Base-by-base conservation (phyloP, 2,888 invertebrate genomes). In the Andrena trimmerana region DNA sequence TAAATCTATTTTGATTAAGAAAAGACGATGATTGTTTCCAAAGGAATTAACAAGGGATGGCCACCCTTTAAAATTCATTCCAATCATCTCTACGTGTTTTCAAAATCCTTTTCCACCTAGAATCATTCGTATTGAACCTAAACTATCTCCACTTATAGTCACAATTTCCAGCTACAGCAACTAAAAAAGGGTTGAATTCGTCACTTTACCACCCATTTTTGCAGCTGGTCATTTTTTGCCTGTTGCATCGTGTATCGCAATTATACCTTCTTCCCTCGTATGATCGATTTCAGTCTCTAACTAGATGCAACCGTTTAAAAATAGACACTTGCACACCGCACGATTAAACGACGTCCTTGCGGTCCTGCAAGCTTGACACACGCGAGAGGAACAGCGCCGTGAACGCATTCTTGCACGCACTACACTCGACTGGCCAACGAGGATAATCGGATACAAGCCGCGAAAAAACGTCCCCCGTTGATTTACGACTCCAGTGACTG, bases 371-470 rank as follows among this genome's bases (percentile, higher is more conserved):
- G 57, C n/a, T 24, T 13, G 50, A 33, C 42, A 13, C 42, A 24
- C 72, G 71, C 52, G 52, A 67, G 54, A 68, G 75, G 48, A 62
- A 74, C 29, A 62, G 20, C n/a, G 42, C 42, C n/a, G 36, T 48
- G 66, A 62, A 42, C 60, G 66, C 62, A 63, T 68, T 81, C 78
- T 72, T 81, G 63, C 81, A 72, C 81, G 67, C 67, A 52, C 27
- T 5, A 5, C 50, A 66, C 59, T 6, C 24, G 48, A 16, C 42
- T 48, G 59, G 48, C 74, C 74, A 59, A 74, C 33, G 31, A 31
- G 31, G 59, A 74, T 67, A 74, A 74, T 74, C 31, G 29, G 16
- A 10, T 20, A 29, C 16, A 16, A 6, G 2, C 1, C 16, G 16
- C 1, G n/a, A 50, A 72, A 77, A 65, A 72, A 20, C 2, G 5